phyloP scores from a whole-genome alignment of 1,140 invertebrate species.

The Pygmarrhopalites habei region DNA sequence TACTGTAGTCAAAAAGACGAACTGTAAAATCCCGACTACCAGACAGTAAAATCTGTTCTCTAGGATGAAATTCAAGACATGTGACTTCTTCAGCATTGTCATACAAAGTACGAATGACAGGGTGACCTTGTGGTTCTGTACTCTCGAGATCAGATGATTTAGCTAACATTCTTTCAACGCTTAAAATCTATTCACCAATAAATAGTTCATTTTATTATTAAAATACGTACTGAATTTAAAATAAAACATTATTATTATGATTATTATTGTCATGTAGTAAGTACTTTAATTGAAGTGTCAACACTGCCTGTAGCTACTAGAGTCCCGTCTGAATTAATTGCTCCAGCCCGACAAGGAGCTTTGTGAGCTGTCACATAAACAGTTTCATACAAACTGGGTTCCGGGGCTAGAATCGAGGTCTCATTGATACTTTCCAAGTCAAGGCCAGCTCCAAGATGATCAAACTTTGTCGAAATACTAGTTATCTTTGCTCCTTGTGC shows the following conservation, averaged over 20 bases:
- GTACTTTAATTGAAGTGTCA: constrained; percentile 93
- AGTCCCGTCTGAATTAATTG: constrained; percentile 89
- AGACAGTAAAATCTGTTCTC: constrained; percentile 37
- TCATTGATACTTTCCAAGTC: constrained; percentile 93
- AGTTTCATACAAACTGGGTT: constrained; percentile 93
- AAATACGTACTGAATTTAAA: neutral
- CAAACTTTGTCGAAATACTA: constrained; percentile 32
- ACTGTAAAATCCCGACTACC: constrained; percentile 89
- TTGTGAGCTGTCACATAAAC: constrained; percentile 99
- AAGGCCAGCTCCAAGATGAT: constrained; percentile 53
- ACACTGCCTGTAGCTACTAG: constrained; percentile 96
- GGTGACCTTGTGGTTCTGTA: constrained; percentile 84
- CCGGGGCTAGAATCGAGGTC: constrained; percentile 76
- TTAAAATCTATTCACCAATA: constrained; percentile 62
- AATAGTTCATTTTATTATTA: constrained; percentile 19
- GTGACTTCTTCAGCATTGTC: constrained; percentile 98
- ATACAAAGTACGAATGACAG: constrained; percentile 96
- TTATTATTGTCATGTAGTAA: too few relatives aligned
- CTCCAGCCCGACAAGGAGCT: constrained; percentile 85
- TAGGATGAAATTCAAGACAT: constrained; percentile 91
- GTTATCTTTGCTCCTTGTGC: constrained; percentile 48
- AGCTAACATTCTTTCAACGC: constrained; percentile 95
- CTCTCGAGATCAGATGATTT: constrained; percentile 70
- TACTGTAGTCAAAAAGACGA: constrained; percentile 95
- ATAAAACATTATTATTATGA: neutral